Percentiles rank a stretch among this genome's conserved stretches.
Conservation (phyloP, 1,140 invertebrate genomes). For the Linepithema humile region DNA sequence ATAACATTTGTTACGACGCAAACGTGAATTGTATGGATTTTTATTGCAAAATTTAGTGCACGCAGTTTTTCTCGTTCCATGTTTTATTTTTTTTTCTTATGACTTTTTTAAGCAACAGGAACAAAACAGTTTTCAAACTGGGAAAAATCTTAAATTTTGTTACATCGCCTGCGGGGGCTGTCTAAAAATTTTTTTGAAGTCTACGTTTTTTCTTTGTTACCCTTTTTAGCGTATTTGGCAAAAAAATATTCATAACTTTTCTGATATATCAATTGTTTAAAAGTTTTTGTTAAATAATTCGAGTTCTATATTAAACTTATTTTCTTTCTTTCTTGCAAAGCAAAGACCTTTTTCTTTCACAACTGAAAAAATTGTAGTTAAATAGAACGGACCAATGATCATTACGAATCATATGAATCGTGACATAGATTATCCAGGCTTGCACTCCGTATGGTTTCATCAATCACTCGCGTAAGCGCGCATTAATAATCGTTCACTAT, state of each 20-base stretch:
- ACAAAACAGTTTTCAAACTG: background rate
- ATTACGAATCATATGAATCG: constrained; percentile 42
- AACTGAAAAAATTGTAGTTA: background rate
- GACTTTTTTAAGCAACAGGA: background rate
- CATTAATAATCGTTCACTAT: constrained; percentile 78
- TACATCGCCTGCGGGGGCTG: background rate
- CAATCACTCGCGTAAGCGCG: constrained; percentile 75
- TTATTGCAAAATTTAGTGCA: background rate
- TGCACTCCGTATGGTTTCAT: constrained; percentile 67
- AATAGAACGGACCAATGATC: constrained; percentile 3
- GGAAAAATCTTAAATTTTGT: background rate
- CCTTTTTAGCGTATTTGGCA: no score
- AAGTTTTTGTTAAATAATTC: no score
- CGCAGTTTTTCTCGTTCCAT: background rate
- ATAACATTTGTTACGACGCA: background rate
- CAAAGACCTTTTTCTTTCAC: background rate
- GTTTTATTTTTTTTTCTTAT: background rate
- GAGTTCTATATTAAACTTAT: no score
- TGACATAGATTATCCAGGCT: constrained; percentile 52
- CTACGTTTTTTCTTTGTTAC: background rate
- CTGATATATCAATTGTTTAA: no score
- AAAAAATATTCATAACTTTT: no score
- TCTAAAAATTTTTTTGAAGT: background rate
- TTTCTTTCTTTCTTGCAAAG: background rate
- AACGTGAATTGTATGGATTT: background rate